These are phyloP conservation scores for Malurus cyaneus DNA, from an alignment of 2,113 vertebrate species.

Conservation along the genomic window DNA sequence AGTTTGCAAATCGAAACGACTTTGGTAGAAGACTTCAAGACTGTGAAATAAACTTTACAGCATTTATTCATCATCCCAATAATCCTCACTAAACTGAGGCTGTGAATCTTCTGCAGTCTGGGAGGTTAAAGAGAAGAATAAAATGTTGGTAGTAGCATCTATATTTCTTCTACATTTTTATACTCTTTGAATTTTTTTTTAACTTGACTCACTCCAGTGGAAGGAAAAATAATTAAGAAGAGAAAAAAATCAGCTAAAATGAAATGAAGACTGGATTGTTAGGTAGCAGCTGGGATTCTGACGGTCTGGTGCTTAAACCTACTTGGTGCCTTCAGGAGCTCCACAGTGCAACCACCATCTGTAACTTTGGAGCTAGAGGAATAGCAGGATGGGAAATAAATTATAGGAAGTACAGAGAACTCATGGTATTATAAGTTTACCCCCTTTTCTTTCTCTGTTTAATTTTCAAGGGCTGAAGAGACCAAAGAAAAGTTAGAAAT, in stretches of 20 bases:
- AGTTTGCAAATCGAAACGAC: neutral
- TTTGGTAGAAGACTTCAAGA: neutral
- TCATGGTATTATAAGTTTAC: neutral
- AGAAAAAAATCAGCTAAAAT: neutral
- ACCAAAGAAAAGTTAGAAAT: neutral
- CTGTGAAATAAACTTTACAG: neutral
- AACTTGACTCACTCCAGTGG: neutral
- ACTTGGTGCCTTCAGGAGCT: neutral
- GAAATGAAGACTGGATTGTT: neutral
- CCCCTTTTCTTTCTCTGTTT: neutral
- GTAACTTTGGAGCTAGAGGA: neutral
- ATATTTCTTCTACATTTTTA: neutral
- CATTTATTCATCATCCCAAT: neutral
- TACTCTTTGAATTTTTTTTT: neutral
- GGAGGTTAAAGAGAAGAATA: neutral
- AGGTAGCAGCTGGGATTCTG: constrained; percentile 21
- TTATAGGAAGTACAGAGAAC: neutral
- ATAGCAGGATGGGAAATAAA: neutral
- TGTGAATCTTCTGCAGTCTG: neutral
- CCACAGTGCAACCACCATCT: neutral
- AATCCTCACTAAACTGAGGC: neutral
- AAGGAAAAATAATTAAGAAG: neutral
- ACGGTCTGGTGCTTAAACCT: neutral
- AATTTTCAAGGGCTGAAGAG: neutral
- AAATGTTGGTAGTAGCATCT: neutral